Percentiles rank a stretch among this genome's conserved stretches.
Conservation (phyloP, 2,888 invertebrate genomes). For the Epirrhoe tristata region DNA sequence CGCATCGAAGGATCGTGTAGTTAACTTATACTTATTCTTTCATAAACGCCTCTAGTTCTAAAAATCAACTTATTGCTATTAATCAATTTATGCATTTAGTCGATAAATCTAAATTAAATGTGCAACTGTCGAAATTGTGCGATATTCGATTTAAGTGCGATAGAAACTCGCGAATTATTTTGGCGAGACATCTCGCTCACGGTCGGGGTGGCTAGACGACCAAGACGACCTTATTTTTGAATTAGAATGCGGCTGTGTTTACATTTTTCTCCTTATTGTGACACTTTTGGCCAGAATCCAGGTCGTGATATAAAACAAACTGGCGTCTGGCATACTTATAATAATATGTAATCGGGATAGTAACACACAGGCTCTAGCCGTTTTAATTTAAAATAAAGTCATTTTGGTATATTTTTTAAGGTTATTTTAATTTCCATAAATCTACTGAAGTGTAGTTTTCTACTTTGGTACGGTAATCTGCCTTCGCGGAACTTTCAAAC, state of each 20-base stretch:
- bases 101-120: no score
- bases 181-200: conserved; percentile 70
- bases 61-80: conserved; percentile 23
- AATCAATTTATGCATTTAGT: conserved; percentile 10
- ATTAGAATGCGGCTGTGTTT: conserved; percentile 81
- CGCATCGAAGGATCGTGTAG: conserved; percentile 37
- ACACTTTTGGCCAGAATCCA: conserved; percentile 77
- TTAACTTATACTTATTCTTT: no score
- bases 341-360: conserved; percentile 37
- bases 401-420: background rate
- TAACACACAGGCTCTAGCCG: conserved; percentile 8
- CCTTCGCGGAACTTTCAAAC: background rate
- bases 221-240: conserved; percentile 78
- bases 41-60: no score
- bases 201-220: conserved; percentile 59
- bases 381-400: background rate
- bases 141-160: conserved; percentile 29
- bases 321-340: conserved; percentile 54
- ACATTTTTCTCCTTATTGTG: conserved; percentile 81
- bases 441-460: no score
- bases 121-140: no score
- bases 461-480: background rate
- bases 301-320: conserved; percentile 70
- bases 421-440: no score
- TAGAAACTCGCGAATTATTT: conserved; percentile 63